A percentile compares a stretch with the other conserved stretches of the same genome.
Conservation (phyloP, 2,888 invertebrate genomes). For the Agriopis leucophaearia region DNA sequence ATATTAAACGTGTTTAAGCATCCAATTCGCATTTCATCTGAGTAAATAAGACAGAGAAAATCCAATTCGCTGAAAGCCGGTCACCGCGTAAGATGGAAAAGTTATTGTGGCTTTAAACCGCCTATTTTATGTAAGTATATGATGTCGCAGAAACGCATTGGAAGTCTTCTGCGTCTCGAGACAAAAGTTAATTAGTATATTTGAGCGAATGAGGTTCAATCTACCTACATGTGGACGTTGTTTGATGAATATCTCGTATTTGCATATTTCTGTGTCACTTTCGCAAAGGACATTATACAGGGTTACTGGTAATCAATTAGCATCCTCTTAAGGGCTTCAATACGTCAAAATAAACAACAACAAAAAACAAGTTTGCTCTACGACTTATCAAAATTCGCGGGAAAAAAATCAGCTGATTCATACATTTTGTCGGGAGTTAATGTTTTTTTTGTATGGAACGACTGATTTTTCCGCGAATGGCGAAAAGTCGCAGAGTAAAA, state of each 20-base stretch:
- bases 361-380: too few relatives aligned
- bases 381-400: too few relatives aligned
- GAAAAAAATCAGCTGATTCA: too few relatives aligned
- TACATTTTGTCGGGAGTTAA: too few relatives aligned
- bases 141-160: slow-evolving; percentile 23
- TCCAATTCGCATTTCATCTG: background rate
- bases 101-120: slow-evolving; percentile 31
- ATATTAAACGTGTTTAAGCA: slow-evolving; percentile 5
- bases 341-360: too few relatives aligned
- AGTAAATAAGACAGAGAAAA: slow-evolving; percentile 39
- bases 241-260: background rate
- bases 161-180: slow-evolving; percentile 17
- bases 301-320: too few relatives aligned
- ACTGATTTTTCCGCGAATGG: too few relatives aligned
- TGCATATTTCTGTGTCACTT: background rate
- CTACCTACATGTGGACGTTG: background rate
- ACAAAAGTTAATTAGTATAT: slow-evolving; percentile 24
- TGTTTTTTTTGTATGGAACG: too few relatives aligned
- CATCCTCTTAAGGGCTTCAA: too few relatives aligned
- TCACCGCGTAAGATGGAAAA: slow-evolving; percentile 42
- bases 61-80: slow-evolving; percentile 48
- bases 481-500: too few relatives aligned
- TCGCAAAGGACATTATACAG: too few relatives aligned
- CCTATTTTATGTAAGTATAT: slow-evolving; percentile 25
- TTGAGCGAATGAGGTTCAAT: slow-evolving; percentile 5